A percentile compares a stretch with the other conserved stretches of the same genome.
Evolutionary conservation across 2,797 vertebrate species (phyloP).

Genomic region (Mormyrops attenuatus): DNA sequence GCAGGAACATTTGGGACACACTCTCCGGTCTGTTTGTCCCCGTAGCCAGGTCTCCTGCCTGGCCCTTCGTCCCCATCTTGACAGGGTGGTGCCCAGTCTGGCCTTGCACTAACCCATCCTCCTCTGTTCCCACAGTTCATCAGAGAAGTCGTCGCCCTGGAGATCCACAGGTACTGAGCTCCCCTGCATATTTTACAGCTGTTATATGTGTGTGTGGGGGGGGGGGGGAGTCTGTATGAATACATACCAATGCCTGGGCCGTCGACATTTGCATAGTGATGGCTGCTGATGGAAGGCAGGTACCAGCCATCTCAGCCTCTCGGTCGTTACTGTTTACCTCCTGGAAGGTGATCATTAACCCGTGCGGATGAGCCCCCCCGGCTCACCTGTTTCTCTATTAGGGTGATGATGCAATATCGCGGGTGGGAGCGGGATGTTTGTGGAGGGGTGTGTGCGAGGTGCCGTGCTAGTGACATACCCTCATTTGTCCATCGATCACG

Average conservation of each 20-base stretch:
- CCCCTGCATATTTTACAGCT: neutral
- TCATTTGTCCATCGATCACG: neutral
- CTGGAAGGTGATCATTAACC: neutral
- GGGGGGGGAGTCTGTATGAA: neutral
- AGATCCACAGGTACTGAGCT: constrained; percentile 80
- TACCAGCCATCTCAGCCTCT: neutral
- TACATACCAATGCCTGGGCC: neutral
- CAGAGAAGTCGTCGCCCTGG: constrained; percentile 97
- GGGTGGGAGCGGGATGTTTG: neutral
- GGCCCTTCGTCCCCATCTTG: neutral
- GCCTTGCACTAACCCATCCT: neutral
- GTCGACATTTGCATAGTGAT: neutral
- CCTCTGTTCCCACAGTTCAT: constrained; percentile 71
- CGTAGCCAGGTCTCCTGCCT: neutral
- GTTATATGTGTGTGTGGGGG: neutral
- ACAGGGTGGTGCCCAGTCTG: neutral
- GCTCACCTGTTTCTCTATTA: neutral
- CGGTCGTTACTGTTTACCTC: neutral
- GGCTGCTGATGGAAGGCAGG: neutral
- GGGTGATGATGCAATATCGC: neutral
- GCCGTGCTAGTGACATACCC: neutral
- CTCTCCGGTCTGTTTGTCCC: neutral
- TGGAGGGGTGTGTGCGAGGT: neutral
- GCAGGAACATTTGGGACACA: neutral
- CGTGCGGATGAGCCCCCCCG: neutral